These are phyloP conservation scores for Halichoeres trimaculatus DNA, from an alignment of 2,113 vertebrate genomes.

Conservation along the genomic window DNA sequence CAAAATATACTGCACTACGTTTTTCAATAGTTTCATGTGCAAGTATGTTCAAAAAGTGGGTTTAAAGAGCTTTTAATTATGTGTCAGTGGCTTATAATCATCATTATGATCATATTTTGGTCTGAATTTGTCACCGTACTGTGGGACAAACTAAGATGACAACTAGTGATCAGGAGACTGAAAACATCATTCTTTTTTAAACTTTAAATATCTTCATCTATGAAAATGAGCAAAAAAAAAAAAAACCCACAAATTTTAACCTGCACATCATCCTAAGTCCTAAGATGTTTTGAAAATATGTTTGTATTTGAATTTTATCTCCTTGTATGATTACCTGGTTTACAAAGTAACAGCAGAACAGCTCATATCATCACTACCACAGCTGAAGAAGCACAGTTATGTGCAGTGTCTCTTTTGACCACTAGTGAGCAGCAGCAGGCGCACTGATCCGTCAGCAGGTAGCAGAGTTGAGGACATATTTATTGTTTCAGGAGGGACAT, in stretches of 20 bases:
- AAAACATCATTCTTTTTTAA: too few relatives aligned
- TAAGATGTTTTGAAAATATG: too few relatives aligned
- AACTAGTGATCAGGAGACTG: not conserved
- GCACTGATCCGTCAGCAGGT: slow-evolving; percentile 23
- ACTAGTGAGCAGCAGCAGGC: slow-evolving; percentile 68
- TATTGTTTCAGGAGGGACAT: slow-evolving; percentile 27
- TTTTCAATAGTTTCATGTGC: too few relatives aligned
- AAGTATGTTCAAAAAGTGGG: too few relatives aligned
- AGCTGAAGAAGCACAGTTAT: not conserved
- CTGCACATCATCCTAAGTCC: not conserved
- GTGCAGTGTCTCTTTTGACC: slow-evolving; percentile 58
- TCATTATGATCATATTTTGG: too few relatives aligned
- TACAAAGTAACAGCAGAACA: not conserved
- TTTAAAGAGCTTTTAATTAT: too few relatives aligned
- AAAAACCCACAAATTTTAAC: not conserved
- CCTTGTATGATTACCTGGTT: not conserved
- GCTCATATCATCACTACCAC: not conserved
- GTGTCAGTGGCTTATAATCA: too few relatives aligned
- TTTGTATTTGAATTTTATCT: not conserved
- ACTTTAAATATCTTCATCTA: not conserved
- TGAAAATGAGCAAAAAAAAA: not conserved
- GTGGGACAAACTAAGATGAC: not conserved
- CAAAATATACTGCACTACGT: too few relatives aligned
- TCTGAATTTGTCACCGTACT: not conserved
- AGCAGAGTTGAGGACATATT: slow-evolving; percentile 47